Percentiles rank a stretch among this genome's conserved stretches.
Conservation (phyloP, 1,140 invertebrate species). For the Drosophila kepulauana region DNA sequence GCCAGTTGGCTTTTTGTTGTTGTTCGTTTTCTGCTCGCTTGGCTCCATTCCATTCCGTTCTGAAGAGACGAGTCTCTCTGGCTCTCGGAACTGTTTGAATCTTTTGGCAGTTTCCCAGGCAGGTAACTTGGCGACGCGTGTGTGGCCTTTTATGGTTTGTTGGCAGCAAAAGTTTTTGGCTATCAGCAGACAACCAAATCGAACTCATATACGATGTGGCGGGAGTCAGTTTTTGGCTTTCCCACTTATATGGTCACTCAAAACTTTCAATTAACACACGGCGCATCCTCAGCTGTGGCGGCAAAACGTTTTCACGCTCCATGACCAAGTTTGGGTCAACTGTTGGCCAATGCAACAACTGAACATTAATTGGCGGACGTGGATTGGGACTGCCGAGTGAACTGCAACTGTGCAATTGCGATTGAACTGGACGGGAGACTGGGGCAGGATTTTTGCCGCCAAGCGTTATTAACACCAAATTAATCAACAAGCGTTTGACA, state of each 20-base stretch:
- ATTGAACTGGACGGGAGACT: not conserved
- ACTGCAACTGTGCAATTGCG: not conserved
- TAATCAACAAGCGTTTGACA: conserved; percentile 81
- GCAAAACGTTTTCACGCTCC: conserved; percentile 73
- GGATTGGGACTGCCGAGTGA: conserved; percentile 15
- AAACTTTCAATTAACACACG: conserved; percentile 81
- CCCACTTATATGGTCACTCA: conserved; percentile 72
- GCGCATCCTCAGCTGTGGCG: conserved; percentile 67
- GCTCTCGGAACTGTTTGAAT: not conserved
- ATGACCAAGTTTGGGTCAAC: conserved; percentile 65
- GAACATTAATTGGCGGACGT: conserved; percentile 67
- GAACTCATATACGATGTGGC: conserved; percentile 38
- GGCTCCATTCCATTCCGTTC: conserved; percentile 19
- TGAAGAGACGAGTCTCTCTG: conserved; percentile 5
- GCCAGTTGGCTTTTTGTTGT: not conserved
- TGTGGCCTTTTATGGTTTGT: conserved; percentile 69
- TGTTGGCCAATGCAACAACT: conserved; percentile 38
- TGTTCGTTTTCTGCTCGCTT: not conserved
- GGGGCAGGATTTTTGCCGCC: conserved; percentile 66
- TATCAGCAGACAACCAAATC: conserved; percentile 77
- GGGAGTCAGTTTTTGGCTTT: conserved; percentile 59
- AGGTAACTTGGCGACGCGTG: conserved; percentile 66
- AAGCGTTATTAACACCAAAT: conserved; percentile 77
- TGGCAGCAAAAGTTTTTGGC: conserved; percentile 69
- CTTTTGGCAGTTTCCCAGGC: conserved; percentile 51